These are phyloP conservation scores for Stramonita haemastoma DNA, from an alignment of 2,888 invertebrate species.

Conservation along the genomic window DNA sequence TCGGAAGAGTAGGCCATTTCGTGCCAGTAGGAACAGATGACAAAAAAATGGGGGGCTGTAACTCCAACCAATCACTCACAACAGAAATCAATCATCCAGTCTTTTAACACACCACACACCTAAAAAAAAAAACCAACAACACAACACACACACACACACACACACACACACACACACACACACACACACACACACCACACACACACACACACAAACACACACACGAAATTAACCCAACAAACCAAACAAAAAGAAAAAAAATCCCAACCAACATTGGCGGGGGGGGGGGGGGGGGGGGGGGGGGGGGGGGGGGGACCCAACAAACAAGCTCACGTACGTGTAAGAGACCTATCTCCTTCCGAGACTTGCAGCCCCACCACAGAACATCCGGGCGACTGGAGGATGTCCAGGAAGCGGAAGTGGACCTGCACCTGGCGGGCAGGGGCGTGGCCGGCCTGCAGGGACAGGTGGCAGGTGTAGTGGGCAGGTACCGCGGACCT, in stretches of 20 bases:
- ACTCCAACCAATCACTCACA: background rate
- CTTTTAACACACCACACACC: background rate
- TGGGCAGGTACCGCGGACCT: background rate
- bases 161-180: slow-evolving; percentile 16
- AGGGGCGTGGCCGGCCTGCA: background rate
- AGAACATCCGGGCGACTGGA: background rate
- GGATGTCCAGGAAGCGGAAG: slow-evolving; percentile 20
- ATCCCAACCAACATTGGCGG: background rate
- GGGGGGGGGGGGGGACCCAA: too few relatives aligned
- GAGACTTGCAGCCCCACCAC: background rate
- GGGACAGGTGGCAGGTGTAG: slow-evolving; percentile 5
- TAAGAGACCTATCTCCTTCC: background rate
- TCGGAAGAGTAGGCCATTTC: too few relatives aligned
- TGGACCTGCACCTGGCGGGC: slow-evolving; percentile 16
- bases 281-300: too few relatives aligned
- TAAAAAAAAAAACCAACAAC: background rate
- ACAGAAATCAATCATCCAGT: background rate
- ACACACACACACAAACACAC: background rate
- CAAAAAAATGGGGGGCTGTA: too few relatives aligned
- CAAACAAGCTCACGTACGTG: background rate
- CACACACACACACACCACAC: background rate
- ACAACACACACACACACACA: slow-evolving; percentile 21
- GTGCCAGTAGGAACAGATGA: too few relatives aligned
- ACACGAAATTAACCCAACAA: background rate
- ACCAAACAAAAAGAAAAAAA: background rate